Evolutionary conservation across 1,140 invertebrate species (phyloP).

Genomic region (Vanessa atalanta): DNA sequence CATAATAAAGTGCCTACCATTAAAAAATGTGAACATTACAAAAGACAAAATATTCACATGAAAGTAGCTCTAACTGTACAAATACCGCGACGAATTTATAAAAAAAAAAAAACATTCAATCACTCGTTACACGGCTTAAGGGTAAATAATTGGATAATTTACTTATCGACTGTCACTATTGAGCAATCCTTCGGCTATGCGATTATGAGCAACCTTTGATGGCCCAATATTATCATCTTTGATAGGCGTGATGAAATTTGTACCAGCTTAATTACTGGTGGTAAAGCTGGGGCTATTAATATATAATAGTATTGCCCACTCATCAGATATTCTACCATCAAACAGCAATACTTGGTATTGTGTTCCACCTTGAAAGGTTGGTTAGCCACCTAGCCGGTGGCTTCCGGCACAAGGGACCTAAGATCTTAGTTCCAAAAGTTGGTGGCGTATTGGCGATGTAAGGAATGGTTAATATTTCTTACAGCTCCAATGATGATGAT

Average conservation of each 20-base stretch:
- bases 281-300: too few species aligned
- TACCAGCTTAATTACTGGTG: conserved; percentile 17
- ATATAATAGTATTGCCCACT: too few species aligned
- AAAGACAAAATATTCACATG: conserved; percentile 35
- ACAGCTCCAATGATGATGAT: too few species aligned
- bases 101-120: conserved; percentile 8
- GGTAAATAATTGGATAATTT: conserved; percentile 26
- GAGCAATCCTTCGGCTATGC: conserved; percentile 10
- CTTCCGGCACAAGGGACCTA: too few species aligned
- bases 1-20: conserved; percentile 28
- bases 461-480: too few species aligned
- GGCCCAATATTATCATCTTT: conserved; percentile 31
- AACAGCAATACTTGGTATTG: too few species aligned
- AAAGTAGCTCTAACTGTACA: conserved; percentile 27
- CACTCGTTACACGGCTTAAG: conserved; percentile 27
- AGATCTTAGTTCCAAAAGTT: too few species aligned
- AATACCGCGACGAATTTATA: conserved; percentile 15
- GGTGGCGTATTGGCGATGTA: too few species aligned
- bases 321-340: too few species aligned
- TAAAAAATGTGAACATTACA: conserved; percentile 19
- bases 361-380: too few species aligned
- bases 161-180: conserved; percentile 7
- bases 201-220: conserved; percentile 42
- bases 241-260: conserved; percentile 44
- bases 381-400: too few species aligned